phyloP scores from a whole-genome alignment of 2,888 invertebrate species.

The Dynastes maya region DNA sequence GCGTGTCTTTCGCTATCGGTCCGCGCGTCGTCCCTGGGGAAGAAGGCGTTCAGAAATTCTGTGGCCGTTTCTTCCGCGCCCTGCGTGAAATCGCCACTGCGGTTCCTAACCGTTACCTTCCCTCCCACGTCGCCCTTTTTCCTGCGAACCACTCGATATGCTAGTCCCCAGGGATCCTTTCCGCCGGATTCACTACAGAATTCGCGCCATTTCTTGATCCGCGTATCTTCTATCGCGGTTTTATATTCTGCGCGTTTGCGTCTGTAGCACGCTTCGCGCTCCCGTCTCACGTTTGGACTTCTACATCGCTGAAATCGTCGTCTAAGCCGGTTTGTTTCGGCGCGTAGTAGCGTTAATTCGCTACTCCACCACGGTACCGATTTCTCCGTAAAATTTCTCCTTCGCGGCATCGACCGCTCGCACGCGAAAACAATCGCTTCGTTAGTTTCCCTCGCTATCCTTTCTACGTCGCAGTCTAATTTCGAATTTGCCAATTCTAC shows the following conservation, averaged over 20 bases:
- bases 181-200: slow-evolving; percentile 37
- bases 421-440: too few relatives aligned
- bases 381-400: slow-evolving; percentile 14
- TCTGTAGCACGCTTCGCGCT: slow-evolving; percentile 7
- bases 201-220: slow-evolving; percentile 47
- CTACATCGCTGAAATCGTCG: slow-evolving; percentile 15
- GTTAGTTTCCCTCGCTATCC: too few relatives aligned
- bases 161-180: slow-evolving; percentile 51
- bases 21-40: slow-evolving; percentile 39
- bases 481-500: too few relatives aligned
- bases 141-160: slow-evolving; percentile 35
- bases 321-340: slow-evolving; percentile 20
- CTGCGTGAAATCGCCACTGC: slow-evolving; percentile 24
- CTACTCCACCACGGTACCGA: slow-evolving; percentile 53
- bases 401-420: slow-evolving; percentile 45
- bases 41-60: slow-evolving; percentile 24
- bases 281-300: background rate
- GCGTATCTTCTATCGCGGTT: background rate
- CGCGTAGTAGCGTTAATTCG: slow-evolving; percentile 43
- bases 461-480: background rate
- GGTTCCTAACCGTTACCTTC: slow-evolving; percentile 35
- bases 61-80: slow-evolving; percentile 40
- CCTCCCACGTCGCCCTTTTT: slow-evolving; percentile 15
- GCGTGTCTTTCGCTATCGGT: slow-evolving; percentile 4
- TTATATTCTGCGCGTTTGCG: slow-evolving; percentile 24